A percentile compares a stretch with the other conserved stretches of the same genome.
Evolutionary conservation across 2,888 invertebrate species (phyloP).

Genomic region (Tridacna crocea): DNA sequence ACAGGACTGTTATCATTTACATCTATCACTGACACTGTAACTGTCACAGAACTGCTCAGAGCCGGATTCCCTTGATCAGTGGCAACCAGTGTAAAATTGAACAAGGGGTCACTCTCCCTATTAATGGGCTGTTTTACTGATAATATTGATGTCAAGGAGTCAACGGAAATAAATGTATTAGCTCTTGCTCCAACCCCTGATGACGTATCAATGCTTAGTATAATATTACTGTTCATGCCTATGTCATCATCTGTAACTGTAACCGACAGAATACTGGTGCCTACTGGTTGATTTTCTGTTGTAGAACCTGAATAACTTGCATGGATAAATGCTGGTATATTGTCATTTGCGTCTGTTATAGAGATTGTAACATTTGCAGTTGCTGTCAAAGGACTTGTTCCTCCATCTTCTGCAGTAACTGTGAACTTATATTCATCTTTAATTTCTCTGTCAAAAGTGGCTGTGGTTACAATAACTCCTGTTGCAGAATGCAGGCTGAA

Average conservation of each 20-base stretch:
- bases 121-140: slow-evolving; percentile 70
- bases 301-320: slow-evolving; percentile 61
- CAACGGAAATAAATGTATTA: slow-evolving; percentile 68
- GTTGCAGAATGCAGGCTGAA: slow-evolving; percentile 60
- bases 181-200: slow-evolving; percentile 62
- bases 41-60: slow-evolving; percentile 65
- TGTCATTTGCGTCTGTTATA: slow-evolving; percentile 77
- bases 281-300: slow-evolving; percentile 67
- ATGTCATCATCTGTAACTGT: slow-evolving; percentile 70
- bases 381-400: slow-evolving; percentile 62
- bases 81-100: slow-evolving; percentile 32
- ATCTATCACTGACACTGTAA: slow-evolving; percentile 64
- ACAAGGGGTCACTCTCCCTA: slow-evolving; percentile 70
- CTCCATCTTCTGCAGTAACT: slow-evolving; percentile 69
- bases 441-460: slow-evolving; percentile 68
- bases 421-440: slow-evolving; percentile 59
- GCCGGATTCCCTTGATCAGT: slow-evolving; percentile 42
- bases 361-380: slow-evolving; percentile 69
- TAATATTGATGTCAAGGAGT: slow-evolving; percentile 63
- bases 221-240: slow-evolving; percentile 68
- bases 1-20: slow-evolving; percentile 71
- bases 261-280: slow-evolving; percentile 66
- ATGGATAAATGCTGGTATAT: slow-evolving; percentile 69
- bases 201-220: slow-evolving; percentile 66
- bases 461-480: slow-evolving; percentile 61